phyloP scores from a whole-genome alignment of 2,113 vertebrate species.

The Scophthalmus maximus region DNA sequence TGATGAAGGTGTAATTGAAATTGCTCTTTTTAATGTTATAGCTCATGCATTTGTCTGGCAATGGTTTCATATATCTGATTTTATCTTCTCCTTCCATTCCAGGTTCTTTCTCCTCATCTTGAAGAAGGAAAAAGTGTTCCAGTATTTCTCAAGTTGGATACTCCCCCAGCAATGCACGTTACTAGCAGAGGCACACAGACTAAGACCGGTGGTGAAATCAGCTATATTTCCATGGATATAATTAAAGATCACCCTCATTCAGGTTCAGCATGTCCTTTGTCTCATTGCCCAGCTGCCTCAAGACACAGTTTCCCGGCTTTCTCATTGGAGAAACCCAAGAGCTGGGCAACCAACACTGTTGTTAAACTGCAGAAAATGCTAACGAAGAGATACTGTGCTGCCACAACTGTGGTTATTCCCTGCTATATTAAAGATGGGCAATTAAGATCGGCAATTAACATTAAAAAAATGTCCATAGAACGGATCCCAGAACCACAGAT shows the following conservation, averaged over 20 bases:
- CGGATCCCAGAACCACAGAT: not conserved
- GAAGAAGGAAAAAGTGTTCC: not conserved
- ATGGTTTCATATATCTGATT: slow-evolving; percentile 4
- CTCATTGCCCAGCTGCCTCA: not conserved
- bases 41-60: slow-evolving; percentile 4
- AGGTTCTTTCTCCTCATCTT: slow-evolving; percentile 32
- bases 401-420: not conserved
- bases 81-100: slow-evolving; percentile 8
- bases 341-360: not conserved
- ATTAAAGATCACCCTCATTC: slow-evolving; percentile 6
- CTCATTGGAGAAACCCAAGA: slow-evolving; percentile 13
- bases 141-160: not conserved
- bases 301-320: slow-evolving; percentile 22
- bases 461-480: not conserved
- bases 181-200: not conserved
- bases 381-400: slow-evolving; percentile 12
- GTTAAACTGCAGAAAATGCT: slow-evolving; percentile 24
- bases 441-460: not conserved
- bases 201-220: not conserved
- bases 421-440: not conserved
- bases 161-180: not conserved
- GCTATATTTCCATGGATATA: not conserved
- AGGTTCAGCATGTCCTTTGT: slow-evolving; percentile 13
- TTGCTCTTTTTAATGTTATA: slow-evolving; percentile 7
- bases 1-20: too few species aligned